Evolutionary conservation across 1,140 invertebrate species (phyloP).

Genomic region (Teleopsis dalmanni): DNA sequence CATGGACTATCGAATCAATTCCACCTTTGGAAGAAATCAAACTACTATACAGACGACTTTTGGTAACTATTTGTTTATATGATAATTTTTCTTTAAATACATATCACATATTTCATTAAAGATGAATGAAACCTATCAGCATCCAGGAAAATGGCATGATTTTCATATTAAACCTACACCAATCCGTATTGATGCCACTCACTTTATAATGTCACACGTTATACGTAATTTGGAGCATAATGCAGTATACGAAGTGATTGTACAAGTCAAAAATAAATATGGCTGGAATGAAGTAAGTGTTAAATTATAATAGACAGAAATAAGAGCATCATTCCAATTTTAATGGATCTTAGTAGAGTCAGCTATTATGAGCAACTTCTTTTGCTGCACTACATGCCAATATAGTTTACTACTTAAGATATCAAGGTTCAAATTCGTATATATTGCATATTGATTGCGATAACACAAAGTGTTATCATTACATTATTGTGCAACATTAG

Average conservation of each 20-base stretch:
- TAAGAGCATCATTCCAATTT: too few species aligned
- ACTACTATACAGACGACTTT: constrained; percentile 48
- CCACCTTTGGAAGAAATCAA: constrained; percentile 50
- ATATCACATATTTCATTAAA: constrained; percentile 17
- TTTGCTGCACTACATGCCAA: too few species aligned
- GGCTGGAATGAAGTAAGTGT: constrained; percentile 53
- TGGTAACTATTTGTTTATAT: constrained; percentile 32
- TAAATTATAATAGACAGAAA: too few species aligned
- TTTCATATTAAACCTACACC: constrained; percentile 40
- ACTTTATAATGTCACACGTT: constrained; percentile 47
- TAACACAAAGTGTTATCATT: too few species aligned
- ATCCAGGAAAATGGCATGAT: constrained; percentile 50
- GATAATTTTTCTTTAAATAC: not conserved
- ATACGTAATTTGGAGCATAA: constrained; percentile 50
- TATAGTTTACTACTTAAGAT: too few species aligned
- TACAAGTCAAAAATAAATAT: constrained; percentile 59
- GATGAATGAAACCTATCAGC: constrained; percentile 50
- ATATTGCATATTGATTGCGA: too few species aligned
- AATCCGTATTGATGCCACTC: constrained; percentile 29
- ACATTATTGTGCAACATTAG: too few species aligned
- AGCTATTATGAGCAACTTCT: too few species aligned
- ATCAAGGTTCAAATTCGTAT: too few species aligned
- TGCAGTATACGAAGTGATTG: constrained; percentile 56
- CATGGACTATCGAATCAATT: constrained; percentile 53
- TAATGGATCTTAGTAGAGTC: too few species aligned